Conservation (phyloP, 2,888 invertebrate species). For the Ypsolopha scabrella region DNA sequence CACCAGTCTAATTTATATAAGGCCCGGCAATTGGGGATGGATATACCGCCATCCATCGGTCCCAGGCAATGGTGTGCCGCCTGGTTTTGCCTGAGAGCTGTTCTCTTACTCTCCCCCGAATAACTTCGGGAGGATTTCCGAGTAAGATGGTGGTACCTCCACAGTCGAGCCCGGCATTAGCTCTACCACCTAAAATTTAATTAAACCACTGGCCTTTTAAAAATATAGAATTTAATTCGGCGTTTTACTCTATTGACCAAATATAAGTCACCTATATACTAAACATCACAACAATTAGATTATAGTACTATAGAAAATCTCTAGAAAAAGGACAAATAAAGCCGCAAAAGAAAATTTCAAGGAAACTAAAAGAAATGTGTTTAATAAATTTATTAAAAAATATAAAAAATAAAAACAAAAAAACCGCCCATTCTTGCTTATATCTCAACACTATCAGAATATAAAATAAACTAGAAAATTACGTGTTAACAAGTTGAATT, state of each 20-base stretch:
- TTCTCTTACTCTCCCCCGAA: too few relatives aligned
- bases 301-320: conserved; percentile 17
- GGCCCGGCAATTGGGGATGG: too few relatives aligned
- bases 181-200: too few relatives aligned
- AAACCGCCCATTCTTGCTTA: conserved; percentile 47
- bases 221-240: conserved; percentile 62
- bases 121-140: too few relatives aligned
- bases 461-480: conserved; percentile 46
- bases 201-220: conserved; percentile 14
- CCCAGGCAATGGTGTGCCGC: too few relatives aligned
- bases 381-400: conserved; percentile 64
- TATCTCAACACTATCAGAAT: conserved; percentile 42
- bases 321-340: conserved; percentile 10
- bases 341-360: conserved; percentile 16
- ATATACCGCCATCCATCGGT: too few relatives aligned
- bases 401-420: conserved; percentile 47
- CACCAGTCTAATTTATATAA: too few relatives aligned
- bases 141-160: too few relatives aligned
- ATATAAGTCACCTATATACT: conserved; percentile 19
- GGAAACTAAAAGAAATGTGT: conserved; percentile 35
- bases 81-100: too few relatives aligned
- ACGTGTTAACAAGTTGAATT: conserved; percentile 48
- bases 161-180: too few relatives aligned
- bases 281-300: conserved; percentile 50
- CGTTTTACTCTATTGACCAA: conserved; percentile 37